A percentile compares a stretch with the other conserved stretches of the same genome.
Evolutionary conservation across 2,113 vertebrate species (phyloP).

Genomic region (Muntiacus muntjak): DNA sequence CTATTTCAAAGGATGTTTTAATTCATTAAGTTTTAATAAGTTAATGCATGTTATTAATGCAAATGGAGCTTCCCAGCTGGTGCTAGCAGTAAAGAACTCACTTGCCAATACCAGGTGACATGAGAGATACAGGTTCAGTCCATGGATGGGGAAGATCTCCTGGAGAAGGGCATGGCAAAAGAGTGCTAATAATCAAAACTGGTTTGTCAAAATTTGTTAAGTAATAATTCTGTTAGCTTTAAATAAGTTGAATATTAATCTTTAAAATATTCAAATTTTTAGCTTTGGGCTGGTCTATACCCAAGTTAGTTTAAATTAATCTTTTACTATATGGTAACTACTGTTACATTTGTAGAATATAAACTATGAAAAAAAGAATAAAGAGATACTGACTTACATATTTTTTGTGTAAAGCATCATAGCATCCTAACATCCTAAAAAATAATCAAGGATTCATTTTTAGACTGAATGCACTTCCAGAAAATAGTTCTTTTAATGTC

Average conservation of each 20-base stretch:
- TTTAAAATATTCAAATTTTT: slow-evolving; percentile 56
- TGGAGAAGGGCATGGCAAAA: background rate
- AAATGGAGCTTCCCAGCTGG: background rate
- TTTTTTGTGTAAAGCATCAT: slow-evolving; percentile 95
- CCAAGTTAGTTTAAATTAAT: slow-evolving; percentile 35
- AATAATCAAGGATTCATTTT: slow-evolving; percentile 34
- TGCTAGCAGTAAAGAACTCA: background rate
- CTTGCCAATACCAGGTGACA: background rate
- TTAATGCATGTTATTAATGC: background rate
- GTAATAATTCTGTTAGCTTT: slow-evolving; percentile 24
- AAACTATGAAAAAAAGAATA: slow-evolving; percentile 27
- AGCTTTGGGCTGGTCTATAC: background rate
- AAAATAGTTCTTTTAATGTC: background rate
- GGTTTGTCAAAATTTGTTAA: slow-evolving; percentile 23
- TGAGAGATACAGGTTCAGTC: background rate
- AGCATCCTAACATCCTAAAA: slow-evolving; percentile 94
- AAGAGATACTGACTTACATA: slow-evolving; percentile 87
- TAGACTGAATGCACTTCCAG: background rate
- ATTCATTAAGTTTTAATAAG: slow-evolving; percentile 30
- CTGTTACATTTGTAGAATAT: background rate
- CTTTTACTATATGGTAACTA: background rate
- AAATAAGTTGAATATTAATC: slow-evolving; percentile 32
- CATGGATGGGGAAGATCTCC: background rate
- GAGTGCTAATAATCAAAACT: slow-evolving; percentile 1
- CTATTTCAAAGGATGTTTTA: slow-evolving; percentile 1